phyloP scores from a whole-genome alignment of 2,797 vertebrate genomes.

The Channallabes apus region DNA sequence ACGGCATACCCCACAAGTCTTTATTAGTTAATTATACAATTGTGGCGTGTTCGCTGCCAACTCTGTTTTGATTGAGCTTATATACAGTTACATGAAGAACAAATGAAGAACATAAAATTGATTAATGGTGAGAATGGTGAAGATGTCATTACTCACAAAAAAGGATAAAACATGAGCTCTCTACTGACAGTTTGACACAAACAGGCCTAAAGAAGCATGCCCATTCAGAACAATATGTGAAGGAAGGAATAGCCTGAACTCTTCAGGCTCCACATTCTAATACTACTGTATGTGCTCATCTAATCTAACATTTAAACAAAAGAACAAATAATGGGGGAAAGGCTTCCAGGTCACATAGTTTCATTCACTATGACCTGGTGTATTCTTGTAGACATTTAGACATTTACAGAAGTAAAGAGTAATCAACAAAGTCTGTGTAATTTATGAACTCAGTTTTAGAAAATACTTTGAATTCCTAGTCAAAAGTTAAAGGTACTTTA shows the following conservation, averaged over 20 bases:
- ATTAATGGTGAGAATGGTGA: background rate
- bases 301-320: background rate
- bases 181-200: conserved; percentile 18
- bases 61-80: background rate
- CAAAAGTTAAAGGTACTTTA: background rate
- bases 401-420: background rate
- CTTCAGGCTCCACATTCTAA: background rate
- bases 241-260: background rate
- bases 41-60: background rate
- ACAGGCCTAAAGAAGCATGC: conserved; percentile 10
- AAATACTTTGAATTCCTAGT: background rate
- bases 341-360: background rate
- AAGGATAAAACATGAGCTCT: background rate
- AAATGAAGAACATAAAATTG: background rate
- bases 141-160: background rate
- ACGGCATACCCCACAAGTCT: background rate
- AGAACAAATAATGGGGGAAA: too few species aligned
- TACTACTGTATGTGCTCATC: background rate
- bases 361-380: background rate
- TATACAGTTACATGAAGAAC: background rate
- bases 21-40: background rate
- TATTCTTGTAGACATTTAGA: background rate
- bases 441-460: background rate
- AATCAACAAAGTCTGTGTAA: background rate
- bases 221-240: background rate